These are phyloP conservation scores for Ephialtes manifestator DNA, from an alignment of 2,888 invertebrate species.

Conservation along the genomic window DNA sequence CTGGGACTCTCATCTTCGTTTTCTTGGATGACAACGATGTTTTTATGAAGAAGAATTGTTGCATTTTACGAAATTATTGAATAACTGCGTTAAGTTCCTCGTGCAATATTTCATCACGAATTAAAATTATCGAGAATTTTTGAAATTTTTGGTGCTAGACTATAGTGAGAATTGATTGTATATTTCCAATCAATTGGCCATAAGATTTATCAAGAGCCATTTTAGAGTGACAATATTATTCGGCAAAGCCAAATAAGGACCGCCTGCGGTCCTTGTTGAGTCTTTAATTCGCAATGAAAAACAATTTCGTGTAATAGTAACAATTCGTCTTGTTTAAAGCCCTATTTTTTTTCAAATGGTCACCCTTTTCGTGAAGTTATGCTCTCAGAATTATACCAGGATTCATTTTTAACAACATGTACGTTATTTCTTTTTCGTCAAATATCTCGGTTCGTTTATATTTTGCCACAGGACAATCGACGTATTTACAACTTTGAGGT, in stretches of 20 bases:
- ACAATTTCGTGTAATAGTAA: background rate
- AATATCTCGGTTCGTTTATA: background rate
- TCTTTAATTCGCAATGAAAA: background rate
- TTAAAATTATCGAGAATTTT: background rate
- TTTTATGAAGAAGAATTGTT: background rate
- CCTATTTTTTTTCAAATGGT: background rate
- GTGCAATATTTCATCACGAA: background rate
- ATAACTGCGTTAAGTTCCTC: background rate
- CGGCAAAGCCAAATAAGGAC: background rate
- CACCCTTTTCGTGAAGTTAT: background rate
- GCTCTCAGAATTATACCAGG: background rate
- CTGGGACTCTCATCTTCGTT: background rate
- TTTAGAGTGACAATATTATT: too few species aligned
- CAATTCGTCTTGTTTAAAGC: constrained; percentile 6
- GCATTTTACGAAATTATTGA: background rate
- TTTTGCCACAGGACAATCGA: constrained; percentile 16
- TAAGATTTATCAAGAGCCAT: too few species aligned
- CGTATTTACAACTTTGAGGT: constrained; percentile 57
- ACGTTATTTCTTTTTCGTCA: background rate
- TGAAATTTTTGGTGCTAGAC: background rate
- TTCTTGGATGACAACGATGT: background rate
- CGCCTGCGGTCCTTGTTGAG: constrained; percentile 15
- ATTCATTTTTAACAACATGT: background rate
- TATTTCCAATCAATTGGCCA: too few species aligned
- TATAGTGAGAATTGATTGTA: background rate